Evolutionary conservation across 2,797 vertebrate species (phyloP), one percentile per base, ranked within the genome.

Genomic region (Octomys mimax): DNA sequence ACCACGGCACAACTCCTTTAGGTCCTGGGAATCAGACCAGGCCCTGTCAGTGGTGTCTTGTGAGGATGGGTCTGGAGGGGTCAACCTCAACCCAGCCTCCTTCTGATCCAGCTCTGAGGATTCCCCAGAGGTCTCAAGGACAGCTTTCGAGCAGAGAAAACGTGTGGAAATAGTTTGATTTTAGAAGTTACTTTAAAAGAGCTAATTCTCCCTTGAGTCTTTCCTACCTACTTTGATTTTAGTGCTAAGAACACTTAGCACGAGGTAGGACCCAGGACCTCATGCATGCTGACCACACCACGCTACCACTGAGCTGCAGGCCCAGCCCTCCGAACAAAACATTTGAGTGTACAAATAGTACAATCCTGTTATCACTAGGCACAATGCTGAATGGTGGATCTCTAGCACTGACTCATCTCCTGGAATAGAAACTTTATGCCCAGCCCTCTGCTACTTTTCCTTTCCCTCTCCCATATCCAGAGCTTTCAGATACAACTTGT

Each of bases 401-500:
- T 85, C 46, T 0, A 46, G 42, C 31, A 33, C 78, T 78, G 36
- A 18, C 18, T 31, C 3, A 1, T n/a, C 42, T 82, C 0, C 2
- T 54, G 11, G 68, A 24, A 54, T 1, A 0, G 79, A 59, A 84
- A 59, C 36, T 89, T 36, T 31, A 5, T 2, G 22, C 83, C 92
- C 75, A 16, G 1, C 22, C n/a, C 33, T 12, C 46, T 14, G 26
- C 31, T 1, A 18, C 28, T n/a, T 12, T 46, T n/a, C 19, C 2
- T 8, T 12, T n/a, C 24, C 19, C 42, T 24, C 36, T 54, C 66
- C 16, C 3, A 26, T n/a, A 71, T 31, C 14, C 31, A 13, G 75
- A 95, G 54, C 54, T 86, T 92, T 86, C 59, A 91, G 81, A 91
- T 26, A 11, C 81, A 82, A 78, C 82, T 89, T 59, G n/a, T 66